These are phyloP conservation scores for Donacobius atricapilla DNA, from an alignment of 2,113 vertebrate genomes.

Conservation along the genomic window DNA sequence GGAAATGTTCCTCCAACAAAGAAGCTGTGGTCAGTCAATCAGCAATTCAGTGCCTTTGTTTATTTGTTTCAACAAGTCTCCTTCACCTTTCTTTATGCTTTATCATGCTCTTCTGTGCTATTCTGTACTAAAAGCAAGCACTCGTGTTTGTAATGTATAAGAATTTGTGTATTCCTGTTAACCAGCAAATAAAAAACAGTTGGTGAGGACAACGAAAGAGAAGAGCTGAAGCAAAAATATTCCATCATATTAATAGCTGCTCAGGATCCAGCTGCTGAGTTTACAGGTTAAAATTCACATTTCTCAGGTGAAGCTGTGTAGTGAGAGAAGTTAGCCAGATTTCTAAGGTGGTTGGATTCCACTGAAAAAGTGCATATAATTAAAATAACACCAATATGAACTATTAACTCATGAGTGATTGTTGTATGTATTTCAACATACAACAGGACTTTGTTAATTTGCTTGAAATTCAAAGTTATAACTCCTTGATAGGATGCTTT, in stretches of 20 bases:
- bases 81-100: not conserved
- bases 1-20: not conserved
- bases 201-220: not conserved
- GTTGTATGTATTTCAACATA: accelerated
- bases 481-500: not conserved
- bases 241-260: not conserved
- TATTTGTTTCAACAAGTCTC: not conserved
- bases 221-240: not conserved
- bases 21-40: not conserved
- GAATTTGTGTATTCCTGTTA: not conserved
- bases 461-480: not conserved
- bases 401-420: not conserved
- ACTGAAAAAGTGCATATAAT: not conserved
- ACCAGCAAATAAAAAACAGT: not conserved
- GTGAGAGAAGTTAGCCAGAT: not conserved
- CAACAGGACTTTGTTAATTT: not conserved
- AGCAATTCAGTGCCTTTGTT: not conserved
- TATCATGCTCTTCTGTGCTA: not conserved
- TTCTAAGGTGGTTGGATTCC: not conserved
- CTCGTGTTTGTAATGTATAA: not conserved
- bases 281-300: not conserved
- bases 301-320: not conserved
- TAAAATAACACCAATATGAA: not conserved
- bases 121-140: not conserved
- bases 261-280: not conserved